These are phyloP conservation scores for Tethya wilhelma DNA, from an alignment of 37 sponge, comb jelly and placozoan species.

Conservation along the genomic window DNA sequence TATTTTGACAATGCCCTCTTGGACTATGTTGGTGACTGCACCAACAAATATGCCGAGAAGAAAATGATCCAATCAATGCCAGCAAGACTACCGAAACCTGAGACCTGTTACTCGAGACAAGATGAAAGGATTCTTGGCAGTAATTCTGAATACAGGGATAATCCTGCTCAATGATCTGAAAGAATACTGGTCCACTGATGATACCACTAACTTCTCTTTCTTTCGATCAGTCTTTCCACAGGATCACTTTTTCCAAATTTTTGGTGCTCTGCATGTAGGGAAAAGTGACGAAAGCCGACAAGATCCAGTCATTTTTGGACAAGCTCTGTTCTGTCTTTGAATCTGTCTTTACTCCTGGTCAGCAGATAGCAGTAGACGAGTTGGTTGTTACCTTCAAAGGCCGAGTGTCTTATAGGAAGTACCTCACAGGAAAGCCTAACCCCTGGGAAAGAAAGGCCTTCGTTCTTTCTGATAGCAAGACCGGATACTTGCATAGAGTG, in stretches of 20 bases:
- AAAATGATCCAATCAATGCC: background rate
- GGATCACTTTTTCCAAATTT: background rate
- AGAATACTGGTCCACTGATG: conserved; percentile 4
- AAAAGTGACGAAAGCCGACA: background rate
- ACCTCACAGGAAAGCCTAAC: background rate
- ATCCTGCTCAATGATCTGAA: background rate
- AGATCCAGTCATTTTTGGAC: background rate
- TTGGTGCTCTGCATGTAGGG: background rate
- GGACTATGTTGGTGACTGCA: background rate
- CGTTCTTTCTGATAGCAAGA: background rate
- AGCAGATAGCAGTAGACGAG: background rate
- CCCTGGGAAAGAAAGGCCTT: background rate
- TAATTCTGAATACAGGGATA: background rate
- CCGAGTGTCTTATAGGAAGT: background rate
- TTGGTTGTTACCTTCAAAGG: background rate
- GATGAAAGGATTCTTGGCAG: conserved; percentile 6
- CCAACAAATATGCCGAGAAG: background rate
- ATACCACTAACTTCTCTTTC: background rate
- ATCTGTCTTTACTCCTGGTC: background rate
- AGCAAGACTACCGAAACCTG: background rate
- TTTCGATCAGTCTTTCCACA: background rate
- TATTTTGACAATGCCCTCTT: too few species aligned
- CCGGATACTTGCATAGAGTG: background rate
- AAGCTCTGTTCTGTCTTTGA: background rate
- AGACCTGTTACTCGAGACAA: background rate